Evolutionary conservation across 1,140 invertebrate species (phyloP).

Genomic region (Pinna nobilis): DNA sequence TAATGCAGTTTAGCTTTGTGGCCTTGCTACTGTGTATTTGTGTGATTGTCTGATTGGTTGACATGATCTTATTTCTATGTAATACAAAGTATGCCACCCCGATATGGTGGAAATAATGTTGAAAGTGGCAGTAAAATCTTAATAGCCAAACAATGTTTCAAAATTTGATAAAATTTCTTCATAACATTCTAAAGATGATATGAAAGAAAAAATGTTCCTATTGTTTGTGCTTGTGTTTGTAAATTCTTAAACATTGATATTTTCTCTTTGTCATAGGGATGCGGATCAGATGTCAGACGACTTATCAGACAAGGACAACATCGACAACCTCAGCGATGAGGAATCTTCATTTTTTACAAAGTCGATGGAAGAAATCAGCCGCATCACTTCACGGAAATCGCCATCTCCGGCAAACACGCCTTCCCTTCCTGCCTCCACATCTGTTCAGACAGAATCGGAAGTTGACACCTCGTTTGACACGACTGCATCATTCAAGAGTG

Average conservation of each 20-base stretch:
- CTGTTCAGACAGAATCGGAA: conserved; percentile 6
- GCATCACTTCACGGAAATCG: conserved; percentile 44
- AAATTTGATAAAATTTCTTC: too few species aligned
- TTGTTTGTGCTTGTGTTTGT: too few species aligned
- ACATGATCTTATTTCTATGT: too few species aligned
- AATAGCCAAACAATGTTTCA: too few species aligned
- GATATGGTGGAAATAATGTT: too few species aligned
- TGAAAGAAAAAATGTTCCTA: too few species aligned
- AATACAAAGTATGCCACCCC: too few species aligned
- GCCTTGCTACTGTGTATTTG: too few species aligned
- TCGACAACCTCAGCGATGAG: conserved; percentile 56
- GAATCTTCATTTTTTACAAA: conserved; percentile 61
- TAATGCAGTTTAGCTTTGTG: too few species aligned
- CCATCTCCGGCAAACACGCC: conserved; percentile 3
- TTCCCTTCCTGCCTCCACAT: conserved; percentile 31
- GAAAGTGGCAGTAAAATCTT: too few species aligned
- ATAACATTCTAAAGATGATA: not conserved
- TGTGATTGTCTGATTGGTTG: too few species aligned
- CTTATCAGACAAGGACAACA: conserved; percentile 61
- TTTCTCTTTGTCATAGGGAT: conserved; percentile 54
- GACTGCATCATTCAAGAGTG: not conserved
- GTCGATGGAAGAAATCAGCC: conserved; percentile 61
- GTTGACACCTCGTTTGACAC: conserved; percentile 6
- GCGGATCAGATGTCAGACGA: conserved; percentile 66
- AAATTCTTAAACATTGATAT: not conserved